phyloP scores from a whole-genome alignment of 2,888 invertebrate genomes.

The Dromius quadrimaculatus region DNA sequence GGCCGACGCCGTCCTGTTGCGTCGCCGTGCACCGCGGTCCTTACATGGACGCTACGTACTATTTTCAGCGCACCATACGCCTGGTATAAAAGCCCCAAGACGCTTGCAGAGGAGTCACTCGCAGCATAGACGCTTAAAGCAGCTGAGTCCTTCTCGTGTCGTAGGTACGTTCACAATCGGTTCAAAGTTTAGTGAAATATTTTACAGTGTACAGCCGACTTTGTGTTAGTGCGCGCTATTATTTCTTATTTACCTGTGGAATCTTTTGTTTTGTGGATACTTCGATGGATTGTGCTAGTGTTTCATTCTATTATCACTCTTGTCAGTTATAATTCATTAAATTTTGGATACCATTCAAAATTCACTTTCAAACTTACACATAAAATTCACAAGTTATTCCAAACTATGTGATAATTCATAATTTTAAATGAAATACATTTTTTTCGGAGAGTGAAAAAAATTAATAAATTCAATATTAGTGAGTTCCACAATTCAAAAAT shows the following conservation, averaged over 20 bases:
- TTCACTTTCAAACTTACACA: not conserved
- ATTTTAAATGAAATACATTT: not conserved
- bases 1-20: constrained; percentile 65
- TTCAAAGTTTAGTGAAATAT: constrained; percentile 5
- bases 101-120: constrained; percentile 57
- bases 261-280: constrained; percentile 33
- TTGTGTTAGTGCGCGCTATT: constrained; percentile 18
- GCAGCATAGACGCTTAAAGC: constrained; percentile 60
- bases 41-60: constrained; percentile 65
- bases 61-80: constrained; percentile 61
- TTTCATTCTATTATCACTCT: constrained; percentile 4
- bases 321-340: not conserved
- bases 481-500: too few species aligned
- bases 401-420: not conserved
- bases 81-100: constrained; percentile 59
- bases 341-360: too few species aligned
- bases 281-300: constrained; percentile 29
- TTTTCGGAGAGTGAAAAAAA: not conserved
- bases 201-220: constrained; percentile 9
- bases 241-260: constrained; percentile 14
- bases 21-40: constrained; percentile 64
- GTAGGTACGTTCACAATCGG: constrained; percentile 38
- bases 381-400: not conserved
- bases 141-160: constrained; percentile 60
- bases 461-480: constrained; percentile 3